Conservation (phyloP, 2,113 vertebrate species). For the Anoplopoma fimbria region DNA sequence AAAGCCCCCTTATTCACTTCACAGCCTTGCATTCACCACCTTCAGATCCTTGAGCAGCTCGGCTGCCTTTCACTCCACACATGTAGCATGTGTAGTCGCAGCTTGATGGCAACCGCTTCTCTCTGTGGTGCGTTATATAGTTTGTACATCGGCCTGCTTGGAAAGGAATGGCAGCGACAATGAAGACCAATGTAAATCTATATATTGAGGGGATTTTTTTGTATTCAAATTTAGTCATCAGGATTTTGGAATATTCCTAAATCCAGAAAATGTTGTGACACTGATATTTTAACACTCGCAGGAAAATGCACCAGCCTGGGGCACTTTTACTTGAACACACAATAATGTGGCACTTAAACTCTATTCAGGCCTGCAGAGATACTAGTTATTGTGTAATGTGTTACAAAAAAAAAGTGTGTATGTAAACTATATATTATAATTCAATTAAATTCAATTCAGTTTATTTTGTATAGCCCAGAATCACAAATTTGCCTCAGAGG, state of each 20-base stretch:
- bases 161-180: constrained; percentile 5
- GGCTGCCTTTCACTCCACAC: constrained; percentile 32
- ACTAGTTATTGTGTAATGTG: no score
- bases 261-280: constrained; percentile 9
- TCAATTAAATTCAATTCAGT: no score
- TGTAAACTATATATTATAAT: not conserved
- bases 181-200: not conserved
- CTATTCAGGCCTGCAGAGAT: no score
- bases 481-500: no score
- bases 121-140: not conserved
- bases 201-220: constrained; percentile 33
- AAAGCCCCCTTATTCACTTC: constrained; percentile 67
- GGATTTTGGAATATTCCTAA: no score
- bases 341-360: not conserved
- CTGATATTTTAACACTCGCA: constrained; percentile 11
- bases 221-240: constrained; percentile 48
- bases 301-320: not conserved
- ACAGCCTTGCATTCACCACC: constrained; percentile 65
- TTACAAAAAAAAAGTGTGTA: no score
- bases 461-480: no score
- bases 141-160: constrained; percentile 6
- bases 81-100: constrained; percentile 15
- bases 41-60: constrained; percentile 49
- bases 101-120: constrained; percentile 40
- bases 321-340: not conserved